Base-by-base conservation (phyloP, 2,888 invertebrate genomes). In the Phyllotreta cruciferae region DNA sequence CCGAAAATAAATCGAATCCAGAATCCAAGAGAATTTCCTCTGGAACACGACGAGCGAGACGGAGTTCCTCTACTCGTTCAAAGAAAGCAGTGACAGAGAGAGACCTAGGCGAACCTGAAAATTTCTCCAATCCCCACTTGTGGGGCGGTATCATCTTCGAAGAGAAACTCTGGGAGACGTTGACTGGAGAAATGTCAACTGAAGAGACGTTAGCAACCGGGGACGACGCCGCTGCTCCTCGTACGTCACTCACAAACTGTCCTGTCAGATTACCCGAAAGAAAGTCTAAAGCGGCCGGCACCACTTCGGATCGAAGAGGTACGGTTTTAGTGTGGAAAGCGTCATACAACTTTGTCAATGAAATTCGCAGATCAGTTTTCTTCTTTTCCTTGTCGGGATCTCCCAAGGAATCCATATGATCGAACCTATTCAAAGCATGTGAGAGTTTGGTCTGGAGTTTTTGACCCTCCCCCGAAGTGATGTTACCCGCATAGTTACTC, bases 1-100 rank as follows among this genome's bases (percentile, higher is more conserved):
- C 45, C 5, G n/a, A 13, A 44, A 63, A 63, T 37, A 63, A 53
- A 45, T 60, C 58, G n/a, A 60, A 10, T 6, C 49, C 58, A 4
- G 53, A 53, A n/a, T 49, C 42, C 8, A 60, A 53, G 1, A 63
- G 34, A 9, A 37, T 10, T 6, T 50, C 49, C 45, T 11, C 44
- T 35, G 7, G 44, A 49, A 9, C 49, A 41, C 47, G 39, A 24
- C 62, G 14, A 5, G 62, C 55, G 5, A 50, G 13, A 10, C 52
- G 9, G 1, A 37, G 39, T n/a, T 63, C 60, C 13, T 63, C 58
- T n/a, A 63, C 55, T 8, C 44, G 34, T 35, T 63, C 47, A n/a
- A 63, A 42, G 10, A 63, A 63, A 45, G 53, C 42, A 39, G 39
- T 53, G n/a, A 60, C 9, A n/a, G 64, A 64, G 24, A 47, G 13